phyloP scores from a whole-genome alignment of 2,888 invertebrate species.

The Heliconius cydno region DNA sequence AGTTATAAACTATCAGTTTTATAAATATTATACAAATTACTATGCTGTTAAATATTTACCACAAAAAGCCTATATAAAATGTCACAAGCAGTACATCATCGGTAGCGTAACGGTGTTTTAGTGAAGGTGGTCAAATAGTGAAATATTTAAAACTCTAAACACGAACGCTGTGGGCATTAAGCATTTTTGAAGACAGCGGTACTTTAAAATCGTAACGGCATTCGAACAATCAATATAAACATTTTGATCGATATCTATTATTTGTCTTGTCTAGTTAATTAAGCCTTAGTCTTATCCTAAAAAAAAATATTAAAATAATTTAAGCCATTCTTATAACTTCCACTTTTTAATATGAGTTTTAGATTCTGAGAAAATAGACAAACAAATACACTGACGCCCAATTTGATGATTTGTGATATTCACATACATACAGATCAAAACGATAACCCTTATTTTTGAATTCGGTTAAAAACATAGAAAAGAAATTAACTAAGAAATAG shows the following conservation, averaged over 20 bases:
- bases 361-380: too few species aligned
- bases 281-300: not conserved
- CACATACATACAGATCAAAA: too few species aligned
- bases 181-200: conserved; percentile 23
- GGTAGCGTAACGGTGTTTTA: conserved; percentile 29
- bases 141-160: conserved; percentile 32
- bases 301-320: not conserved
- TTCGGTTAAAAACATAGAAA: too few species aligned
- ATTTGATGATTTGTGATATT: too few species aligned
- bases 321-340: not conserved
- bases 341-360: too few species aligned
- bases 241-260: not conserved
- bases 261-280: not conserved
- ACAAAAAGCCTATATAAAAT: not conserved
- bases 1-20: not conserved
- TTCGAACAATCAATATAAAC: conserved; percentile 11
- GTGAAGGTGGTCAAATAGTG: conserved; percentile 37
- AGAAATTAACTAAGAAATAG: too few species aligned
- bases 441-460: too few species aligned
- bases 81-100: conserved; percentile 18
- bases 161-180: conserved; percentile 28
- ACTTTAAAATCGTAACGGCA: conserved; percentile 32
- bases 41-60: not conserved
- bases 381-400: too few species aligned
- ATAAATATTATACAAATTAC: not conserved